phyloP scores from a whole-genome alignment of 2,888 invertebrate species.

The Cataglyphis cursor region DNA sequence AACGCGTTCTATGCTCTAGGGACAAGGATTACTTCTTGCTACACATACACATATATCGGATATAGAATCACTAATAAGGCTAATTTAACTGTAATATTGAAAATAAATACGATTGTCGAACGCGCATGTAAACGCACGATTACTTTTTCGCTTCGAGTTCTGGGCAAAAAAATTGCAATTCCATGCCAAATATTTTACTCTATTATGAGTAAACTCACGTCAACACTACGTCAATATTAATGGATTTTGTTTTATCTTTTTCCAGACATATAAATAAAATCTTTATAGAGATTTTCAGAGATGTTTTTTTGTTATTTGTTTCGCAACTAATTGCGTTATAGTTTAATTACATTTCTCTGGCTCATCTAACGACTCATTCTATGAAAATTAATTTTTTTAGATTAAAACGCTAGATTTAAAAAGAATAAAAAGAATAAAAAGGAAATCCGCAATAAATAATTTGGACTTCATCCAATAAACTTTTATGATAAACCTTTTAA shows the following conservation, averaged over 20 bases:
- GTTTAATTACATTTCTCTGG: neutral
- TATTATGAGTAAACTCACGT: neutral
- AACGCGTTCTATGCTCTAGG: slow-evolving; percentile 32
- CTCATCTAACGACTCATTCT: neutral
- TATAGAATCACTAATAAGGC: slow-evolving; percentile 59
- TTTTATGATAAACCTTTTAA: neutral
- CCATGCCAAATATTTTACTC: neutral
- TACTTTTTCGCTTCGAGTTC: neutral
- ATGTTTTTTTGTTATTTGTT: slow-evolving; percentile 4
- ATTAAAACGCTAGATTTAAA: neutral
- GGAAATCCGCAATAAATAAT: neutral
- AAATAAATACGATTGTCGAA: slow-evolving; percentile 56
- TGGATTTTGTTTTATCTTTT: neutral
- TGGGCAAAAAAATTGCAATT: neutral
- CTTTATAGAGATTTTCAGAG: neutral
- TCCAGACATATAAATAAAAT: neutral
- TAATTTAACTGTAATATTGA: slow-evolving; percentile 49
- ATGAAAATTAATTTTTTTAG: neutral
- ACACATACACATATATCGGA: neutral
- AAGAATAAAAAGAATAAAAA: too few relatives aligned
- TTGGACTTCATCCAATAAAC: neutral
- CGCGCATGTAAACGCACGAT: neutral
- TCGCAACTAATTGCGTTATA: neutral
- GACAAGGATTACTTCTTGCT: slow-evolving; percentile 52
- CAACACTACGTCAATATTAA: neutral